phyloP scores from a whole-genome alignment of 2,888 invertebrate species.

The Calliphora vomitoria region DNA sequence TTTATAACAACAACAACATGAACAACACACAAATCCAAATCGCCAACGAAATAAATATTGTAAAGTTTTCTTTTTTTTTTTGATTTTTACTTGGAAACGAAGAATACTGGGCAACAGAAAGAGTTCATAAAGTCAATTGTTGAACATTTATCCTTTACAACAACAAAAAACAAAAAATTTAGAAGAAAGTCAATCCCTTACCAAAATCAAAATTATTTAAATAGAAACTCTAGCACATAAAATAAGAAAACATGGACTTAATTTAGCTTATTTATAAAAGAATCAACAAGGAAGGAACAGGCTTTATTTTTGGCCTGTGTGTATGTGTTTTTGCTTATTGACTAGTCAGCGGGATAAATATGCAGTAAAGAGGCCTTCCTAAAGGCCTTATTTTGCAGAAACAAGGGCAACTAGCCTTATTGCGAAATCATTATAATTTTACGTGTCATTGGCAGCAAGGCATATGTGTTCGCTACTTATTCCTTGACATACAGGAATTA shows the following conservation, averaged over 20 bases:
- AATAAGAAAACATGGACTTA: neutral
- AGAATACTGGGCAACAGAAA: slow-evolving; percentile 22
- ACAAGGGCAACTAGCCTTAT: too few relatives aligned
- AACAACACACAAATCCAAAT: slow-evolving; percentile 3
- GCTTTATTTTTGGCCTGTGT: neutral
- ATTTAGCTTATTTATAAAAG: slow-evolving; percentile 19
- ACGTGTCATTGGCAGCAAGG: too few relatives aligned
- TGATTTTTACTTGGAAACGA: neutral
- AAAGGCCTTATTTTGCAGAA: too few relatives aligned
- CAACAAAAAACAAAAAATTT: neutral
- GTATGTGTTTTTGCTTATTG: neutral
- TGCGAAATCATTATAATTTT: too few relatives aligned
- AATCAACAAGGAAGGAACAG: neutral
- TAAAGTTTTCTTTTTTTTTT: neutral
- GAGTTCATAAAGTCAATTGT: slow-evolving; percentile 74
- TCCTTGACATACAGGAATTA: too few relatives aligned
- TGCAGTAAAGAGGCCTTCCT: too few relatives aligned
- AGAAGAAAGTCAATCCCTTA: neutral
- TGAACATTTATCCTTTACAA: slow-evolving; percentile 54
- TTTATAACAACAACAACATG: neutral
- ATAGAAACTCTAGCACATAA: neutral
- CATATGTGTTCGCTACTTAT: too few relatives aligned
- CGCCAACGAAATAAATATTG: slow-evolving; percentile 49
- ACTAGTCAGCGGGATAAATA: neutral
- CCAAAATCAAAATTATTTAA: slow-evolving; percentile 27